Conservation (phyloP, 2,797 vertebrate species). For the Danio jaintianensis region DNA sequence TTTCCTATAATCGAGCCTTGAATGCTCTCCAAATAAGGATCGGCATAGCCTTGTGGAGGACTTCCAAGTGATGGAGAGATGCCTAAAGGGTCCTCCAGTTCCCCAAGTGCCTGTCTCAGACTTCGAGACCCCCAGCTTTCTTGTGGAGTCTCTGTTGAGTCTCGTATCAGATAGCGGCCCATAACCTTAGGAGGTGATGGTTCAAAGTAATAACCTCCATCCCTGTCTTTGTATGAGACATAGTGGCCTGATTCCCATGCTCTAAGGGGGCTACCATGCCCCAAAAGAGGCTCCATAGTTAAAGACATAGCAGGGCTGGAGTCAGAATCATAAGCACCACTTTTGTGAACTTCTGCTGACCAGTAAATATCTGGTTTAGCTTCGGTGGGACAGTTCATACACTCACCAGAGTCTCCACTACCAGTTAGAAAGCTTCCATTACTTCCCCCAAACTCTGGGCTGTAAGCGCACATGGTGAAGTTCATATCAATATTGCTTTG, state of each 20-base stretch:
- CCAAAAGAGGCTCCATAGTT: conserved; percentile 90
- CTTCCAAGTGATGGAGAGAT: conserved; percentile 72
- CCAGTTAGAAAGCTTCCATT: conserved; percentile 79
- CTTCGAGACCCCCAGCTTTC: conserved; percentile 86
- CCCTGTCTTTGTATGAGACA: conserved; percentile 79
- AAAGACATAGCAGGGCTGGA: conserved; percentile 84
- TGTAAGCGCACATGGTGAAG: conserved; percentile 85
- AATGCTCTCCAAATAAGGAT: conserved; percentile 73
- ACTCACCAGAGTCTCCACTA: conserved; percentile 74
- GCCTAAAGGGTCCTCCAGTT: conserved; percentile 83
- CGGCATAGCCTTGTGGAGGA: conserved; percentile 70
- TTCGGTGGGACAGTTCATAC: conserved; percentile 71
- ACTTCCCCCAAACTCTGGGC: conserved; percentile 80
- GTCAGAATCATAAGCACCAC: conserved; percentile 79
- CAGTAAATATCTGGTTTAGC: conserved; percentile 77
- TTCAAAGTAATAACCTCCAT: conserved; percentile 81
- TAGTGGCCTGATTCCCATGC: conserved; percentile 84
- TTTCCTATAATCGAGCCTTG: conserved; percentile 66
- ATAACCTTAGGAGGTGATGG: conserved; percentile 72
- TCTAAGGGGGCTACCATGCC: conserved; percentile 75
- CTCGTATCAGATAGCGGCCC: conserved; percentile 72
- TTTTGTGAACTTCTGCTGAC: conserved; percentile 75
- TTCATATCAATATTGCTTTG: conserved; percentile 84
- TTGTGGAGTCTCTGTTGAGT: conserved; percentile 65
- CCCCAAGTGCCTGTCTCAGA: conserved; percentile 76